Conservation (phyloP, 2,113 vertebrate genomes). For the Triplophysa dalaica region DNA sequence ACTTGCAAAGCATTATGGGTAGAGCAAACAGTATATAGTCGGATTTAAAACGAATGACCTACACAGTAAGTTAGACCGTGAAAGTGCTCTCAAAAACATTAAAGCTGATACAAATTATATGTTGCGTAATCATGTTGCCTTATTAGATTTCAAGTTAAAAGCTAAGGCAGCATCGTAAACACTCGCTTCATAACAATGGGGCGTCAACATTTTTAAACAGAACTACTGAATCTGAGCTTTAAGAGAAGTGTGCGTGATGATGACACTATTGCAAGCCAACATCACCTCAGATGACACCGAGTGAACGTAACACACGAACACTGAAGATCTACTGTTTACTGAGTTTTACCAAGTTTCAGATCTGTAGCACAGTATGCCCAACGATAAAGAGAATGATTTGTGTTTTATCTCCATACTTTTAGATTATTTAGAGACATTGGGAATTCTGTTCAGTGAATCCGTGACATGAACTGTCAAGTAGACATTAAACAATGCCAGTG, state of each 20-base stretch:
- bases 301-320: slow-evolving; percentile 28
- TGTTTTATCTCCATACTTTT: slow-evolving; percentile 4
- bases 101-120: background rate
- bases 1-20: background rate
- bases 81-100: too few relatives aligned
- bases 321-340: slow-evolving; percentile 48
- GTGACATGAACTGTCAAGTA: too few relatives aligned
- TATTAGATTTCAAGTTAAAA: too few relatives aligned
- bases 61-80: too few relatives aligned
- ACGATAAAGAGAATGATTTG: slow-evolving; percentile 46
- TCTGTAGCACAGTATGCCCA: slow-evolving; percentile 54
- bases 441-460: background rate
- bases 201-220: too few relatives aligned
- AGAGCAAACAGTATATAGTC: background rate
- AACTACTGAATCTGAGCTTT: background rate
- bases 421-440: background rate
- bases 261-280: slow-evolving; percentile 9
- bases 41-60: too few relatives aligned
- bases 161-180: too few relatives aligned
- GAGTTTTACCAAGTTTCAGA: slow-evolving; percentile 54
- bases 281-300: slow-evolving; percentile 15
- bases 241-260: background rate
- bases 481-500: too few relatives aligned
- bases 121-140: background rate
- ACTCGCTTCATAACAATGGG: too few relatives aligned